Percentiles rank a stretch among this genome's conserved stretches.
Conservation (phyloP, 2,797 vertebrate genomes). For the Fundulus diaphanus region DNA sequence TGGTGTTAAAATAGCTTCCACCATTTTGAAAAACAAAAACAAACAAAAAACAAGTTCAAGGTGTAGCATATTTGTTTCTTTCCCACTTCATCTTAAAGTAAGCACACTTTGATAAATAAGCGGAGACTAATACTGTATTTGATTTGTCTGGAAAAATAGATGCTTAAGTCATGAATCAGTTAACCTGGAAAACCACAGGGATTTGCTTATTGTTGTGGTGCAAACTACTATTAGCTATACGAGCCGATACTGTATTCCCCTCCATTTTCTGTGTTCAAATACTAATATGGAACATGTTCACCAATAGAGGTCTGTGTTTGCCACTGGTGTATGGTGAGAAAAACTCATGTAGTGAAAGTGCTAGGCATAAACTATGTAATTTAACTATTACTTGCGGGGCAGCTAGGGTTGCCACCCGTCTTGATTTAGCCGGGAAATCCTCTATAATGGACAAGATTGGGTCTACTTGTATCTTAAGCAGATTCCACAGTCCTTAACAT, state of each 20-base stretch:
- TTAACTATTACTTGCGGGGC: not conserved
- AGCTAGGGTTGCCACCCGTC: not conserved
- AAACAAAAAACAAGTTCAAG: conserved; percentile 6
- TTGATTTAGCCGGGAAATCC: too few species aligned
- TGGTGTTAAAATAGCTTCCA: conserved; percentile 14
- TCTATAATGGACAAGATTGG: not conserved
- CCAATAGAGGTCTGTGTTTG: not conserved
- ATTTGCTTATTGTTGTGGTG: not conserved
- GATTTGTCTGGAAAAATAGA: not conserved
- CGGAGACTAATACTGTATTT: not conserved
- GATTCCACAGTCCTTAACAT: not conserved
- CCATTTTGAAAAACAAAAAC: not conserved
- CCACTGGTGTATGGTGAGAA: not conserved
- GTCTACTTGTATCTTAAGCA: too few species aligned
- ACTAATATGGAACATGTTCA: not conserved
- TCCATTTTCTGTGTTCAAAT: not conserved
- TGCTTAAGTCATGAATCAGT: not conserved
- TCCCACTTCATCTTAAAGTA: not conserved
- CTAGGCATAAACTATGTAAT: not conserved
- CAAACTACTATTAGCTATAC: not conserved
- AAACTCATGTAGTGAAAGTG: not conserved
- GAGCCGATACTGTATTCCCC: too few species aligned
- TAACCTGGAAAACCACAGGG: not conserved
- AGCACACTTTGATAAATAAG: not conserved
- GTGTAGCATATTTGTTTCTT: not conserved